These are phyloP conservation scores for Parnassius glacialis DNA, from an alignment of 2,888 invertebrate genomes.

Conservation along the genomic window DNA sequence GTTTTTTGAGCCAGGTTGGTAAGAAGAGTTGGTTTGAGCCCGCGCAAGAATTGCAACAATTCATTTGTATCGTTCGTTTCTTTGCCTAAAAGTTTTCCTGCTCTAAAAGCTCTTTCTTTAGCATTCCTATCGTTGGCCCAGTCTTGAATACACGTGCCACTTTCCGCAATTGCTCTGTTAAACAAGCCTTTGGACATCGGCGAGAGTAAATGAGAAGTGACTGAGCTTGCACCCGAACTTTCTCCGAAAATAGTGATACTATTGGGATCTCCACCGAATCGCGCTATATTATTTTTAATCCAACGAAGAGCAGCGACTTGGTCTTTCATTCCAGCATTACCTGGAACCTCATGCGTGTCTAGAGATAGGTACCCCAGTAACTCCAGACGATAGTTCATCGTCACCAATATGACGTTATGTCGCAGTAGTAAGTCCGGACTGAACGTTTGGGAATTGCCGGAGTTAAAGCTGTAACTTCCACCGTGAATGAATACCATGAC, in stretches of 20 bases:
- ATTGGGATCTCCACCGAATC: slow-evolving; percentile 57
- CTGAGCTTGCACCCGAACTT: slow-evolving; percentile 61
- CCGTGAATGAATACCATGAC: slow-evolving; percentile 71
- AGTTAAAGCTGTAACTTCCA: slow-evolving; percentile 59
- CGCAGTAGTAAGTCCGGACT: slow-evolving; percentile 61
- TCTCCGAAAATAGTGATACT: slow-evolving; percentile 66
- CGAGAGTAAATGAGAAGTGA: slow-evolving; percentile 61
- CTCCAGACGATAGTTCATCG: slow-evolving; percentile 64
- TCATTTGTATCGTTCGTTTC: slow-evolving; percentile 48
- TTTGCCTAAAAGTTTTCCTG: slow-evolving; percentile 51
- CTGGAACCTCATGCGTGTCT: slow-evolving; percentile 54
- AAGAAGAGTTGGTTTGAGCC: slow-evolving; percentile 45
- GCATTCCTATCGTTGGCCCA: slow-evolving; percentile 46
- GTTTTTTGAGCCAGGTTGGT: slow-evolving; percentile 42
- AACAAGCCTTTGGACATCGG: slow-evolving; percentile 64
- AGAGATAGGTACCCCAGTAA: slow-evolving; percentile 47
- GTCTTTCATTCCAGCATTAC: slow-evolving; percentile 65
- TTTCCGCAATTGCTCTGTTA: slow-evolving; percentile 61
- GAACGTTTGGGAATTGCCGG: slow-evolving; percentile 50
- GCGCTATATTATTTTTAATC: slow-evolving; percentile 53
- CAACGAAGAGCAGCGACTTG: slow-evolving; percentile 57
- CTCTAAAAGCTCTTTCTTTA: slow-evolving; percentile 50
- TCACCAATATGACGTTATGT: slow-evolving; percentile 63
- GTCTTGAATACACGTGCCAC: slow-evolving; percentile 55
- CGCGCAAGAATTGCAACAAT: slow-evolving; percentile 46